phyloP scores from a whole-genome alignment of 2,797 vertebrate species.

The Aldrovandia affinis region DNA sequence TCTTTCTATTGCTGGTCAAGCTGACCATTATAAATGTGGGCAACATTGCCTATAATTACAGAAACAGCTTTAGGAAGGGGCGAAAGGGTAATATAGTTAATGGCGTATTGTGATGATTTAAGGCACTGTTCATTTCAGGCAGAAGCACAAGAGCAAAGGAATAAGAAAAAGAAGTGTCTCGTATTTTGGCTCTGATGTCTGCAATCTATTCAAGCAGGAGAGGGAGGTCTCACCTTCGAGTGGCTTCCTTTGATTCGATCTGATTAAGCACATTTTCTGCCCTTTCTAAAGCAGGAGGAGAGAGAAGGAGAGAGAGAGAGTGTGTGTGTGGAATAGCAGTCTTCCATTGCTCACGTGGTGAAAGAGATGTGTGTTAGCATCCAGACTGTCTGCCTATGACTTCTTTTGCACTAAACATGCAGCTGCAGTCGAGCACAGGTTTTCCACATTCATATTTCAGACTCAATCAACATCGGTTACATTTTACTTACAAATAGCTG shows the following conservation, averaged over 20 bases:
- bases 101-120: slow-evolving; percentile 20
- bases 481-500: background rate
- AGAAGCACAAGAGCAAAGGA: slow-evolving; percentile 25
- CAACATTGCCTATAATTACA: slow-evolving; percentile 31
- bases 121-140: slow-evolving; percentile 28
- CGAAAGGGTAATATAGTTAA: slow-evolving; percentile 27
- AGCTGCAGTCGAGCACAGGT: background rate
- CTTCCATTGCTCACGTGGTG: no score
- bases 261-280: slow-evolving; percentile 38
- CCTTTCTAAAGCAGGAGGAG: slow-evolving; percentile 8
- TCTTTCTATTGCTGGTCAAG: slow-evolving; percentile 22
- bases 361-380: background rate
- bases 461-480: background rate
- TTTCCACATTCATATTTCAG: slow-evolving; percentile 4
- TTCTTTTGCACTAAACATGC: background rate
- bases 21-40: slow-evolving; percentile 26
- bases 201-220: slow-evolving; percentile 22
- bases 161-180: slow-evolving; percentile 15
- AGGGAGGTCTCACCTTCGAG: slow-evolving; percentile 30
- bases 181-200: slow-evolving; percentile 33
- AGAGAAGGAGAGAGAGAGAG: no score
- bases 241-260: slow-evolving; percentile 26
- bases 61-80: slow-evolving; percentile 28
- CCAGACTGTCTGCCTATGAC: background rate
- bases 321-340: background rate